Conservation (phyloP, 2,797 vertebrate genomes). For the Scleropages formosus region DNA sequence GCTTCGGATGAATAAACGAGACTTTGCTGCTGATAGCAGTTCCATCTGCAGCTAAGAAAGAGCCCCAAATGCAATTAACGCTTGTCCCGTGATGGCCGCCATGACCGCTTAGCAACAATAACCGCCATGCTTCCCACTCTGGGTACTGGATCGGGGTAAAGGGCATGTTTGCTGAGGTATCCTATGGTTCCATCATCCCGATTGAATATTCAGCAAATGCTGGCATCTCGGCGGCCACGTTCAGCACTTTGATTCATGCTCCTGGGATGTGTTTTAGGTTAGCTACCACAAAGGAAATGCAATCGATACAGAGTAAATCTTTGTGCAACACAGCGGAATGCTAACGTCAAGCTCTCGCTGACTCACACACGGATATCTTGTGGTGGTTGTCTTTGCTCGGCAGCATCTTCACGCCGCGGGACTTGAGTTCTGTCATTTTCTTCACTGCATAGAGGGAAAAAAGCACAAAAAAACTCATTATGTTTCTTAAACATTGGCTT, state of each 20-base stretch:
- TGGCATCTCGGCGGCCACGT: constrained; percentile 6
- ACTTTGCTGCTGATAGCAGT: neutral
- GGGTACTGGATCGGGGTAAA: neutral
- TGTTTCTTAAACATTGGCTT: neutral
- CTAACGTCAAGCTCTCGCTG: neutral
- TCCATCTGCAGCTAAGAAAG: constrained; percentile 22
- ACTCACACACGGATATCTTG: constrained; percentile 99
- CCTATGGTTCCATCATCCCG: neutral
- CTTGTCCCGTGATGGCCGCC: constrained; percentile 38
- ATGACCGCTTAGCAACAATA: constrained; percentile 43
- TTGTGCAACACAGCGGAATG: neutral
- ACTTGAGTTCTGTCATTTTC: constrained; percentile 97
- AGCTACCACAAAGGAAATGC: constrained; percentile 15
- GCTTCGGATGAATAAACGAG: constrained; percentile 31
- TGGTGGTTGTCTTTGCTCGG: constrained; percentile 97
- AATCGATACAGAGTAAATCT: constrained; percentile 23
- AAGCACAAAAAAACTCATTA: neutral
- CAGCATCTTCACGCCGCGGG: constrained; percentile 94
- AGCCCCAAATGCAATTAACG: constrained; percentile 50
- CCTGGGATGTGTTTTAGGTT: constrained; percentile 14
- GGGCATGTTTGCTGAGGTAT: neutral
- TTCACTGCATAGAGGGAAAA: constrained; percentile 78
- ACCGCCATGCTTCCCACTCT: constrained; percentile 31
- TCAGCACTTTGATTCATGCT: constrained; percentile 24
- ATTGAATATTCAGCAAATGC: constrained; percentile 22